These are phyloP conservation scores for Agrilus cyanescens DNA, from an alignment of 2,888 invertebrate genomes.

Conservation along the genomic window DNA sequence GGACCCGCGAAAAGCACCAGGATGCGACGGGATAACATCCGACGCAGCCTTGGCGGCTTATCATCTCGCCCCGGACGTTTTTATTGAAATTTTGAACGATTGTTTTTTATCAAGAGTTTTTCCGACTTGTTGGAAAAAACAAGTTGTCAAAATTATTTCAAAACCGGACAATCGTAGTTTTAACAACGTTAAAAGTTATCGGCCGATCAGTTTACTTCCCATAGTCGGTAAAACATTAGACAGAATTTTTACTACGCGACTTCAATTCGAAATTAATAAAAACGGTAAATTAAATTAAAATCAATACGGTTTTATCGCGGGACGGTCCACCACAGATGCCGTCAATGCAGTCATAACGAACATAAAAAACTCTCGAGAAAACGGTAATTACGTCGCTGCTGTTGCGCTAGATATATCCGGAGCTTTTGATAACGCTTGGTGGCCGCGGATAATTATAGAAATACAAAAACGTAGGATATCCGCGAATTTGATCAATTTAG, in stretches of 20 bases:
- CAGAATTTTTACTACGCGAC: slow-evolving; percentile 1
- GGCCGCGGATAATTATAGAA: slow-evolving; percentile 11
- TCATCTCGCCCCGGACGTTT: neutral
- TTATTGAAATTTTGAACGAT: slow-evolving; percentile 1
- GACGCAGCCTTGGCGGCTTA: neutral
- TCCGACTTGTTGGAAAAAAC: slow-evolving; percentile 5
- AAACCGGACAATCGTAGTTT: slow-evolving; percentile 2
- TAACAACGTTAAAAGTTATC: neutral
- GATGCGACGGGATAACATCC: slow-evolving; percentile 3
- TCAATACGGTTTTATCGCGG: slow-evolving; percentile 5
- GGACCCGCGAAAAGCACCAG: slow-evolving; percentile 4
- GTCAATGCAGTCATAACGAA: slow-evolving; percentile 1
- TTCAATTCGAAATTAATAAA: neutral
- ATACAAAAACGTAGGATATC: too few species aligned
- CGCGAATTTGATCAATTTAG: slow-evolving; percentile 3
- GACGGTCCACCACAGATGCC: too few species aligned
- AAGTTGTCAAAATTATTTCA: neutral
- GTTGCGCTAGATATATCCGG: slow-evolving; percentile 11
- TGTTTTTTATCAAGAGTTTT: slow-evolving; percentile 2
- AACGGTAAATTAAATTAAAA: neutral
- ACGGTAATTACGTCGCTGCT: slow-evolving; percentile 7
- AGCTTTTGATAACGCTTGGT: slow-evolving; percentile 24
- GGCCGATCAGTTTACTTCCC: slow-evolving; percentile 6
- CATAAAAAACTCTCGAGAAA: slow-evolving; percentile 1
- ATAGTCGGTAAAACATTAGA: slow-evolving; percentile 5